Conservation (phyloP, 2,888 invertebrate species). For the Melieria omissa region DNA sequence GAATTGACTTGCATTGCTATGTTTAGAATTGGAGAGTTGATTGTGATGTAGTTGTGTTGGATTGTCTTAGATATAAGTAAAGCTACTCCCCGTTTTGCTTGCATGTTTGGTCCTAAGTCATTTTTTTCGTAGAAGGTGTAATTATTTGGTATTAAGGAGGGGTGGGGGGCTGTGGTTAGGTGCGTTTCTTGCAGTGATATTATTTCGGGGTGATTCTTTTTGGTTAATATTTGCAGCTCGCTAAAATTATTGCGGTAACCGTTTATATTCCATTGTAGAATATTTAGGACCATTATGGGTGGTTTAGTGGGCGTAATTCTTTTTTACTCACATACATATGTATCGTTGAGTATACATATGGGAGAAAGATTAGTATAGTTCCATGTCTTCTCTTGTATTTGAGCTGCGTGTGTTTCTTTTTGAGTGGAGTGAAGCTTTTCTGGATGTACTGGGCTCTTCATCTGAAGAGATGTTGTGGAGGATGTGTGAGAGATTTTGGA, state of each 20-base stretch:
- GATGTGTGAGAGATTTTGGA: neutral
- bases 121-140: neutral
- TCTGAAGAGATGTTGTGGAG: neutral
- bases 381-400: neutral
- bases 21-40: neutral
- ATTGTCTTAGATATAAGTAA: neutral
- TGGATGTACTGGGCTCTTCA: too few species aligned
- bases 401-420: neutral
- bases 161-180: neutral
- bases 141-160: neutral
- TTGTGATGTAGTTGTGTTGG: neutral
- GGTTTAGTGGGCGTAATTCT: too few species aligned
- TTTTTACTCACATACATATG: too few species aligned
- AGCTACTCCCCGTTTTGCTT: neutral
- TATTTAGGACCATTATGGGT: slow-evolving; percentile 7
- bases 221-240: neutral
- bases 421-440: neutral
- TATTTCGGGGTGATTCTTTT: neutral
- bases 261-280: slow-evolving; percentile 15
- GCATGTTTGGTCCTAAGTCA: neutral
- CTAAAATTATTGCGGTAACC: slow-evolving; percentile 10
- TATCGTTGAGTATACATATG: neutral
- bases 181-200: neutral
- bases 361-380: neutral
- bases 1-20: neutral